Conservation (phyloP, 2,113 vertebrate genomes). For the Labeo rohita region DNA sequence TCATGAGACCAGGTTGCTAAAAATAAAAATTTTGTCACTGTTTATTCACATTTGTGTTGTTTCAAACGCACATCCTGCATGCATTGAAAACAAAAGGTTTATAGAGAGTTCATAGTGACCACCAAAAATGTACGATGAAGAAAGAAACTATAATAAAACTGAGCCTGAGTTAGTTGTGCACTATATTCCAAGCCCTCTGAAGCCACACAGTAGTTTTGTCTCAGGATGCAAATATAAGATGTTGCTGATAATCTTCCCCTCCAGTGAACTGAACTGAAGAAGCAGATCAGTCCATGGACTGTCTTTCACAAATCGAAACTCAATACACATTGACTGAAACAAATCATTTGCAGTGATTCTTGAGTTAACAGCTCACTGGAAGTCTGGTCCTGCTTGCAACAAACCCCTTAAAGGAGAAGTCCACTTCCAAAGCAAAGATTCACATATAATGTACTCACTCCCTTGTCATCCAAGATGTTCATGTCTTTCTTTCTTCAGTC, state of each 20-base stretch:
- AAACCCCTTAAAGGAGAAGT: no score
- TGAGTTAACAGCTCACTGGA: neutral
- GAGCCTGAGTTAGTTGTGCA: neutral
- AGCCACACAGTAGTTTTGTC: neutral
- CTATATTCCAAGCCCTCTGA: neutral
- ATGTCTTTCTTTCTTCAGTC: no score
- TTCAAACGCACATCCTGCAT: neutral
- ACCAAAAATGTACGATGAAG: no score
- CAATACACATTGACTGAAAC: neutral
- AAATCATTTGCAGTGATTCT: neutral
- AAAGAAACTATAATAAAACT: neutral
- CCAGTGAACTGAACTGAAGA: neutral
- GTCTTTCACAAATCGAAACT: neutral
- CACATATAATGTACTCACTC: no score
- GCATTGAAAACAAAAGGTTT: neutral
- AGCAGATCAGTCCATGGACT: neutral
- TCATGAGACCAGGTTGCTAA: no score
- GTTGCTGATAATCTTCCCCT: neutral
- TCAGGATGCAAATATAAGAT: neutral
- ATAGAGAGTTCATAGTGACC: neutral
- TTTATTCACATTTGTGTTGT: neutral
- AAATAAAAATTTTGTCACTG: neutral
- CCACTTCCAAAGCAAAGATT: no score
- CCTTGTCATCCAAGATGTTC: no score
- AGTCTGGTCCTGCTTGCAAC: neutral